Evolutionary conservation across 2,113 vertebrate species (phyloP).

Genomic region (Balaenoptera acutorostrata): DNA sequence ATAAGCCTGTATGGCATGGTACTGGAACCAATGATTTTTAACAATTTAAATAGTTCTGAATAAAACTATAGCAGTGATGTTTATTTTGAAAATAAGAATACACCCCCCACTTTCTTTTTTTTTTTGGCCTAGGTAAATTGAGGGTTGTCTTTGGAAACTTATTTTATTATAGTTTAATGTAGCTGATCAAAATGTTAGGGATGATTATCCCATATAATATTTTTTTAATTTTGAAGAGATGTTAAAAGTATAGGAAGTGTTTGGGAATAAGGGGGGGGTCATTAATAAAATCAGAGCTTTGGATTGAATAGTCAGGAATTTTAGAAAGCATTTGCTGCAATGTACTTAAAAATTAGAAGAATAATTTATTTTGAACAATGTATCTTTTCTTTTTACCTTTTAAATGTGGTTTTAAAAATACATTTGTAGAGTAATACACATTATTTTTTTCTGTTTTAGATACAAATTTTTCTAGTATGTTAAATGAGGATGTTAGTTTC

Average conservation of each 20-base stretch:
- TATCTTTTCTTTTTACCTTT: not conserved
- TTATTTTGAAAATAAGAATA: not conserved
- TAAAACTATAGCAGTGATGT: not conserved
- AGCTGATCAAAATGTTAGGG: not conserved
- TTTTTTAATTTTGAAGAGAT: not conserved
- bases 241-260: not conserved
- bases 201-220: not conserved
- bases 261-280: not conserved
- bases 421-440: not conserved
- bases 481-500: not conserved
- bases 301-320: not conserved
- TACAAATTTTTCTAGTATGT: not conserved
- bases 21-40: not conserved
- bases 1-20: not conserved
- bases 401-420: not conserved
- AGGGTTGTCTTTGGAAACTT: not conserved
- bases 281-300: not conserved
- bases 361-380: not conserved
- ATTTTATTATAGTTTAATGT: not conserved
- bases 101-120: fast-evolving
- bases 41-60: not conserved
- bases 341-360: not conserved
- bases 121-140: fast-evolving
- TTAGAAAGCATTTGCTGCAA: not conserved
- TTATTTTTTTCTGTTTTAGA: not conserved